Base-by-base conservation (phyloP, 2,113 vertebrate genomes). In the Ptilorrhoa leucosticta region DNA sequence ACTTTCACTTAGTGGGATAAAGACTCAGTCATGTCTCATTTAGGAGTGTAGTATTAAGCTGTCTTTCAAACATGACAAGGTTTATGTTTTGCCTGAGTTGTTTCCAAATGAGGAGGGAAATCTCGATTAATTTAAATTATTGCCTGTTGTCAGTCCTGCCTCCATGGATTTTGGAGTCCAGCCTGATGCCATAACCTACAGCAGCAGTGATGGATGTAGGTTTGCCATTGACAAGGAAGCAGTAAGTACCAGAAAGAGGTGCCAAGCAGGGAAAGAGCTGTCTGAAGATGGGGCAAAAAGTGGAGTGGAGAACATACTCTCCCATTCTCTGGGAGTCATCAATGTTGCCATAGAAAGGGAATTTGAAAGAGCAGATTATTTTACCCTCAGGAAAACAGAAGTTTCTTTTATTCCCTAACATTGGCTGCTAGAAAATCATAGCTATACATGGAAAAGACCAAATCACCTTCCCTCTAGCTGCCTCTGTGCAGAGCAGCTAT, bases 51-150 rank as follows among this genome's bases (percentile, higher is more conserved):
- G 69, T 72, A 57, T 94, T 91, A 97, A 96, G 86, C 57, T 1
- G 5, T 93, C 83, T 90, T 96, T 96, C 89, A 90, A 72, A 90
- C 51, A 94, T 75, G 93, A 88, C 90, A 94, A 23, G 37, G 69
- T 90, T 97, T 94, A 87, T 90, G 78, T 92, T 93, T 95, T 94
- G 56, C 83, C 83, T 75, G 87, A 96, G 80, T 90, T 95, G 56
- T 83, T 96, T 92, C 79, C 73, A 71, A 88, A 66, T 76, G 50
- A 94, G 44, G 56, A 92, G 72, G 85, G 87, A 93, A 89, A 85
- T 89, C 40, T 90, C 75, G 94, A 90, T 95, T 94, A 91, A 92
- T 96, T 94, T 82, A 58, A 65, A 54, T 66, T 66, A 91, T 80
- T 95, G n/a, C 47, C 71, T 87, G n/a, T 77, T 91, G 84, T 82